Percentiles rank a stretch among this genome's conserved stretches.
Evolutionary conservation across 2,113 vertebrate species (phyloP).

Genomic region (Vulpes ferrilata): DNA sequence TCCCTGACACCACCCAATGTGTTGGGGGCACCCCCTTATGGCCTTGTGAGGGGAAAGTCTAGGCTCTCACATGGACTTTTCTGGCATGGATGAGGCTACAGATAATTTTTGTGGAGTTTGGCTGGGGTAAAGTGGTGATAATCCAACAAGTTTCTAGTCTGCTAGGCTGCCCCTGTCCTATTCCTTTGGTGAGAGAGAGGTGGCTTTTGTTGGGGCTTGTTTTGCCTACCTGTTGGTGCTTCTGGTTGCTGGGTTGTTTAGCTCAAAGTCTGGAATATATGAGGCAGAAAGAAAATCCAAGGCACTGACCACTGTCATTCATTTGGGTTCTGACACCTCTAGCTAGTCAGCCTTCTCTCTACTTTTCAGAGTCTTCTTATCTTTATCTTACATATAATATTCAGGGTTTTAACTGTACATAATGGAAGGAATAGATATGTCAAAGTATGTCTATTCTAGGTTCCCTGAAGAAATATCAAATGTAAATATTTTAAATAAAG

Average conservation of each 20-base stretch:
- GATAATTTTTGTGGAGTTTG: background rate
- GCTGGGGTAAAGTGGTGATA: background rate
- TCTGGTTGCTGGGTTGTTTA: conserved; percentile 5
- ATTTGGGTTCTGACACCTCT: background rate
- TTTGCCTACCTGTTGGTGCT: background rate
- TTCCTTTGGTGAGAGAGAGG: background rate
- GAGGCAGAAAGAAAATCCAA: background rate
- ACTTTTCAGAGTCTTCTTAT: background rate
- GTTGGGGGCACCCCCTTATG: background rate
- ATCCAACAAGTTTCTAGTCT: background rate
- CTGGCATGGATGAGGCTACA: background rate
- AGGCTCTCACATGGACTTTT: background rate
- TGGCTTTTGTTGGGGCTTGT: background rate
- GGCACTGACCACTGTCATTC: background rate
- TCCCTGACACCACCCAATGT: background rate
- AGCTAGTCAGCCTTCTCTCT: background rate
- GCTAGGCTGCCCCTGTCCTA: background rate
- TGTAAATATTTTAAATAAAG: conserved; percentile 34
- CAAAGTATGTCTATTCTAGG: background rate
- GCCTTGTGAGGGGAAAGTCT: background rate
- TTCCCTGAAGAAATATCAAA: background rate
- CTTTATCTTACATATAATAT: background rate
- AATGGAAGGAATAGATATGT: background rate
- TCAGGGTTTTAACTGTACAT: background rate
- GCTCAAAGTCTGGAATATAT: background rate